Base-by-base conservation (phyloP, 2,797 vertebrate genomes). In the Enteromius unitaeniatus region DNA sequence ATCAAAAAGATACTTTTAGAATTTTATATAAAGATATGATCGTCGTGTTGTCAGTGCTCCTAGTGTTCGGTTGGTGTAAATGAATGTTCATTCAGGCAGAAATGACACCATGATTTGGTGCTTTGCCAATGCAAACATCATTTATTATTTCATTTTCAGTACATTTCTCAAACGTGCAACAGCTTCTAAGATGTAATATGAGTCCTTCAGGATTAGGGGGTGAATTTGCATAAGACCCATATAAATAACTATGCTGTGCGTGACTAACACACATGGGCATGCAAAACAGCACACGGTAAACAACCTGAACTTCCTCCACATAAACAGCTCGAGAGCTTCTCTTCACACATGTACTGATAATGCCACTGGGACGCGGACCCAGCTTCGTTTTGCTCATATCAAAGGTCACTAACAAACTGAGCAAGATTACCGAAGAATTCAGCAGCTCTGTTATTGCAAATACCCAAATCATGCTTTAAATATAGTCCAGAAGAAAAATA, bases 191-290 rank as follows among this genome's bases (percentile, higher is more conserved):
- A 53, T 65, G 72, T 69, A 55, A 69, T 13, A 65, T 51, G 45
- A 64, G 55, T 23, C 34, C 2, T 11, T 83, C 10, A 23, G 34
- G 13, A 34, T 26, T 60, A n/a, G 21, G 47, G 26, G 19, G n/a
- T 51, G n/a, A 7, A 72, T 84, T 78, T 84, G 67, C 76, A 79
- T 79, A 13, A 26, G n/a, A 40, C n/a, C 53, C 34, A 42, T 42
- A 26, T 9, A 76, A 3, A 37, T n/a, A 34, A n/a, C 49, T 74
- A 28, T 62, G 11, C 21, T 8, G 72, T 23, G 53, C 14, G 31
- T 76, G 53, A 76, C 34, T 40, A 76, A 55, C 23, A 55, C 26
- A 64, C 42, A 67, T 40, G n/a, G 9, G 34, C 1, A 85, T 58
- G 74, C 53, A 76, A 53, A 51, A 26, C 21, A 23, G 60, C 8